Evolutionary conservation across 53 echinoderm and acorn worm genomes (phyloP), one percentile per base, ranked within the genome.

Genomic region (Hippasteria phrygiana): DNA sequence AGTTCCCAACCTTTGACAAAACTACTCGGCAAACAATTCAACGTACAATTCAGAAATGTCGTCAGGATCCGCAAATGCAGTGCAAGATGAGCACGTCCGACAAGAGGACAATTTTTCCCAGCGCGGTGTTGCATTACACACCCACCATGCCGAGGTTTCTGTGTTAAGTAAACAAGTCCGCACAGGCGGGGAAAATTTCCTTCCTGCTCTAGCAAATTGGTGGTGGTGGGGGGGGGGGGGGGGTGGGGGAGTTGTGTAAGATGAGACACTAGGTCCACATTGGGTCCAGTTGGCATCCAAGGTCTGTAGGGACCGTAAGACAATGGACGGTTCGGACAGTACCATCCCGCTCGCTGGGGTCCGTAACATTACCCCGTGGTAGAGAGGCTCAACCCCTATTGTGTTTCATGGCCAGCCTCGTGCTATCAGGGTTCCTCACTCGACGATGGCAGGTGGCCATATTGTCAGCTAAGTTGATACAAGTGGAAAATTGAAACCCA

Each of bases 401-500:
- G 48, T 65, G 64, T 82, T 82, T 82, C 82, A 64, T 33, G 66
- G 82, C 65, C 18, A 41, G 18, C 82, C 64, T 12, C 29, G 12
- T 43, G 22, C 82, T 45, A n/a, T n/a, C 34, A 8, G 64, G 43
- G 63, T 43, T 43, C 26, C 45, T 43, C 42, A 43, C 82, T 43
- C 46, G 7, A 27, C 17, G 26, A 32, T 64, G 66, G 43, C 82
- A 82, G 82, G 82, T 82, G 82, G 82, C 82, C 82, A 82, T 63
- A 82, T 82, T 82, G 82, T 82, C 45, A 31, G 64, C 82, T 45
- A 34, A 82, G 82, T 82, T 64, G 82, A 82, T 82, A 82, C 82
- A 82, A 82, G 82, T 64, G 82, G 82, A 82, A 82, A 82, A 82
- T 82, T 82, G 82, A 82, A 82, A 82, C 82, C 82, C 82, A 82